Evolutionary conservation across 2,113 vertebrate species (phyloP).

Genomic region (Centrocercus urophasianus): DNA sequence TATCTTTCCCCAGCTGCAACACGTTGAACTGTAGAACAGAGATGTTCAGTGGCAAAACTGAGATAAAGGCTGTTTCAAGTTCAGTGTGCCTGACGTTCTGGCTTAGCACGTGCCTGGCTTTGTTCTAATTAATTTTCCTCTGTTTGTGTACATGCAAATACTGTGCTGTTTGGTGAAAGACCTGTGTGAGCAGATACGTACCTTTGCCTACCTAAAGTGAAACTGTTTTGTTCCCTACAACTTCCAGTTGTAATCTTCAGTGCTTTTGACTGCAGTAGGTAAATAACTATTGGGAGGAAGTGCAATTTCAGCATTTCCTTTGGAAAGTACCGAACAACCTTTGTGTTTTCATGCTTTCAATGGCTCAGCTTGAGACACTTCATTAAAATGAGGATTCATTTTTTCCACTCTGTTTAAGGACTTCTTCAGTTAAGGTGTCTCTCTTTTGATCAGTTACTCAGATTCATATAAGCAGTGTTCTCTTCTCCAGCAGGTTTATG

Average conservation of each 20-base stretch:
- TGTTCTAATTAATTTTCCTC: accelerated
- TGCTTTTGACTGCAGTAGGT: background rate
- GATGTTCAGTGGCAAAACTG: background rate
- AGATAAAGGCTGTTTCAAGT: background rate
- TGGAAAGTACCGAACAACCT: constrained; percentile 1
- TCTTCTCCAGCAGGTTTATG: too few species aligned
- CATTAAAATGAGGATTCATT: background rate
- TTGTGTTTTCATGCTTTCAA: background rate
- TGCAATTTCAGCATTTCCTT: background rate
- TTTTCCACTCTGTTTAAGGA: background rate
- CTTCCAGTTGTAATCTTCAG: background rate
- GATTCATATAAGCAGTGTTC: background rate
- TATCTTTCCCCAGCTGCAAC: background rate
- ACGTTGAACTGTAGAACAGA: background rate
- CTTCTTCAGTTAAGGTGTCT: background rate
- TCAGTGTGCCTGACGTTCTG: accelerated
- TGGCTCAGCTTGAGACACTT: accelerated
- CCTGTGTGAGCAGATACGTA: accelerated
- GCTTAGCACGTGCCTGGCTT: background rate
- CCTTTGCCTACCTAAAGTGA: background rate
- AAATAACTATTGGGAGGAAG: background rate
- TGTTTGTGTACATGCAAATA: too few species aligned
- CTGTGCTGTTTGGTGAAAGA: accelerated
- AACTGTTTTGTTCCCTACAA: background rate
- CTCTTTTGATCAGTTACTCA: background rate